Percentiles rank a stretch among this genome's conserved stretches.
phyloP scores from a whole-genome alignment of 2,888 invertebrate species.

The Aelia acuminata region DNA sequence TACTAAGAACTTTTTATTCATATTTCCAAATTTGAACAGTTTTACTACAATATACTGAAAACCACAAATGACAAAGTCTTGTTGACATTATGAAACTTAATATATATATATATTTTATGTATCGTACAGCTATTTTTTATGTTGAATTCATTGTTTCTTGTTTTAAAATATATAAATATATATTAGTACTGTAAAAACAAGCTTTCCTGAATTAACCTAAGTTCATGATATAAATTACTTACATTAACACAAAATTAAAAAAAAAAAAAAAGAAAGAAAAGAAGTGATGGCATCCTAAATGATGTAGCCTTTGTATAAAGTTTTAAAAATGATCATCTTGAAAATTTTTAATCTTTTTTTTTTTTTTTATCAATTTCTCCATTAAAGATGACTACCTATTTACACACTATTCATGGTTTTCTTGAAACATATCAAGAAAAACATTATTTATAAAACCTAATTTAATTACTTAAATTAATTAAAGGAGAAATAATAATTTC shows the following conservation, averaged over 20 bases:
- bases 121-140: constrained; percentile 56
- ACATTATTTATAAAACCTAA: constrained; percentile 53
- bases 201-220: constrained; percentile 43
- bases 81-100: constrained; percentile 45
- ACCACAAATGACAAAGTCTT: constrained; percentile 53
- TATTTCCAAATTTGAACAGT: constrained; percentile 52
- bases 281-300: constrained; percentile 5
- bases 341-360: constrained; percentile 52
- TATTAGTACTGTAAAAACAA: constrained; percentile 35
- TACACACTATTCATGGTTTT: constrained; percentile 49
- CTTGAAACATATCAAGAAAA: constrained; percentile 50
- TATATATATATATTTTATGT: constrained; percentile 49
- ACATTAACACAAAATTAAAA: constrained; percentile 44
- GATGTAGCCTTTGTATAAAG: constrained; percentile 37
- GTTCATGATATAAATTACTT: constrained; percentile 43
- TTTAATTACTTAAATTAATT: constrained; percentile 48
- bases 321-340: constrained; percentile 43
- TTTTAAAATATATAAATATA: constrained; percentile 41
- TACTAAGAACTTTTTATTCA: constrained; percentile 54
- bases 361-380: constrained; percentile 49
- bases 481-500: constrained; percentile 42
- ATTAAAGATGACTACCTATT: constrained; percentile 50
- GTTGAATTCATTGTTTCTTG: constrained; percentile 34
- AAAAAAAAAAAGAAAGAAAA: background rate
- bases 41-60: constrained; percentile 57